phyloP scores from a whole-genome alignment of 1,140 invertebrate genomes.

The Wiebesia pumilae region DNA sequence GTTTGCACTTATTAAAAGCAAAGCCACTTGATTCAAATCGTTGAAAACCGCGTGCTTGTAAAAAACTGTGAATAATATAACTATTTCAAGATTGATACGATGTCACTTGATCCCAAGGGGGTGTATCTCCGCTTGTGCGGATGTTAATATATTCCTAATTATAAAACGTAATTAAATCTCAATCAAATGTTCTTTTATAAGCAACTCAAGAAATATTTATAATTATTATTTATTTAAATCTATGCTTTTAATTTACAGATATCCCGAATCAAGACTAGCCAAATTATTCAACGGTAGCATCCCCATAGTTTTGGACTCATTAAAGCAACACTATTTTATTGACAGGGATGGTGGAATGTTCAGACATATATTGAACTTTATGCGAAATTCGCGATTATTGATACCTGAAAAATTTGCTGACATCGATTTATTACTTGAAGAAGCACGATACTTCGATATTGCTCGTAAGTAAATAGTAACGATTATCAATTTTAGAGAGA shows the following conservation, averaged over 20 bases:
- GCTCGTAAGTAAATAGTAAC: conserved; percentile 79
- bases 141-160: too few relatives aligned
- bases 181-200: too few relatives aligned
- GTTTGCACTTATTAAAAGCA: background rate
- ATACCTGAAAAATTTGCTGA: conserved; percentile 92
- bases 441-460: conserved; percentile 94
- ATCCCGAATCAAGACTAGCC: conserved; percentile 92
- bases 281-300: conserved; percentile 97
- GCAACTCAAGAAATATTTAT: too few relatives aligned
- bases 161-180: too few relatives aligned
- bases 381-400: conserved; percentile 90
- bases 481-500: background rate
- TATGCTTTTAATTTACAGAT: conserved; percentile 77
- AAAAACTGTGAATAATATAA: too few relatives aligned
- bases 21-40: background rate
- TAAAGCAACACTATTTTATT: conserved; percentile 99
- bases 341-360: conserved; percentile 97
- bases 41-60: background rate
- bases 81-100: too few relatives aligned
- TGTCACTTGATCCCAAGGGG: too few relatives aligned
- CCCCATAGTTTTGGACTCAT: conserved; percentile 95
- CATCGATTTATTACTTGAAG: conserved; percentile 92
- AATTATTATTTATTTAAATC: background rate
- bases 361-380: conserved; percentile 95
- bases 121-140: too few relatives aligned